Evolutionary conservation across 2,113 vertebrate species (phyloP).

Genomic region (Colius striatus): DNA sequence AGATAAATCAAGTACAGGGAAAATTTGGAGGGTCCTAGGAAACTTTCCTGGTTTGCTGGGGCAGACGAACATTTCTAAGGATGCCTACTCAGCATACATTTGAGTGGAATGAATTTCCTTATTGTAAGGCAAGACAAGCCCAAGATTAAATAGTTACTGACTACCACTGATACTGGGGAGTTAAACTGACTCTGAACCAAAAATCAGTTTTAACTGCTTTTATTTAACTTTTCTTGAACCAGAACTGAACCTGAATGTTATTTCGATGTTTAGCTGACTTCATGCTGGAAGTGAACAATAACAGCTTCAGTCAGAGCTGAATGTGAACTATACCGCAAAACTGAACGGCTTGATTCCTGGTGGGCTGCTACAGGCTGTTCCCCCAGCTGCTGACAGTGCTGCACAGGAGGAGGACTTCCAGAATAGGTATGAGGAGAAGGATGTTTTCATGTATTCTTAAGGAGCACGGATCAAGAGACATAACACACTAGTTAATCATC

Average conservation of each 20-base stretch:
- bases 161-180: neutral
- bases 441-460: constrained; percentile 27
- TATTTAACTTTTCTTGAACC: constrained; percentile 42
- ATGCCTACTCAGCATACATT: constrained; percentile 9
- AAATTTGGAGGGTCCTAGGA: neutral
- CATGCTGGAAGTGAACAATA: constrained; percentile 35
- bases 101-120: constrained; percentile 22
- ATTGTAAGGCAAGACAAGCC: constrained; percentile 2
- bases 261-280: constrained; percentile 27
- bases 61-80: neutral
- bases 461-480: constrained; percentile 29
- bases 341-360: neutral
- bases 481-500: constrained; percentile 45
- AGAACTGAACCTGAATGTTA: constrained; percentile 29
- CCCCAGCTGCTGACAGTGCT: constrained; percentile 1
- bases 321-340: neutral
- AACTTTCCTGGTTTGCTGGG: neutral
- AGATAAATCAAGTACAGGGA: neutral
- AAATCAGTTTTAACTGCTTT: neutral
- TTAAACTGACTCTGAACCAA: constrained; percentile 25
- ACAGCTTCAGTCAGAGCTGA: constrained; percentile 8
- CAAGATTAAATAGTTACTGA: neutral
- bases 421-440: constrained; percentile 11
- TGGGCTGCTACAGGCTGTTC: neutral
- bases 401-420: neutral